These are phyloP conservation scores for Urophycis tenuis DNA, from an alignment of 2,797 vertebrate species.

Conservation along the genomic window DNA sequence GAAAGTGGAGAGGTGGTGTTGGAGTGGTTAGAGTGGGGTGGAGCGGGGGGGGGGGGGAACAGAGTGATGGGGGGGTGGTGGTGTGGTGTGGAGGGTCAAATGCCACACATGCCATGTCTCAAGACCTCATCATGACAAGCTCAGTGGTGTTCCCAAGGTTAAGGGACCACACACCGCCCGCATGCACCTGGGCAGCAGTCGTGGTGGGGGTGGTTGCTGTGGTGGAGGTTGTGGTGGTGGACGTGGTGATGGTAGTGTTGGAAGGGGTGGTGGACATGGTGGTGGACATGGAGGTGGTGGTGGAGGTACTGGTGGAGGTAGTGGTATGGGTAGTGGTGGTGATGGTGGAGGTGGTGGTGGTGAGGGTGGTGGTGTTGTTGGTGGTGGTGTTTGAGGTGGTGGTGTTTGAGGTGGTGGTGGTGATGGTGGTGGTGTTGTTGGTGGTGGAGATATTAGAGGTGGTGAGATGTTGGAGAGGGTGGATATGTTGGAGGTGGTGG, in stretches of 20 bases:
- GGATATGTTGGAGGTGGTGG: conserved; percentile 20
- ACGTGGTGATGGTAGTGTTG: conserved; percentile 16
- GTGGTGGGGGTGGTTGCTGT: conserved; percentile 21
- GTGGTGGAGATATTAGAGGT: conserved; percentile 24
- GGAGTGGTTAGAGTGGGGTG: not conserved
- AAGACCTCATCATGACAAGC: conserved; percentile 68
- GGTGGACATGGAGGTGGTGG: conserved; percentile 3
- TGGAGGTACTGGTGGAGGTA: conserved; percentile 16
- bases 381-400: no score
- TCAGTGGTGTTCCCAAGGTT: conserved; percentile 68
- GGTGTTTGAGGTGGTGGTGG: no score
- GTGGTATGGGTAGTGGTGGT: conserved; percentile 22
- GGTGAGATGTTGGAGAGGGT: not conserved
- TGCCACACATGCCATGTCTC: conserved; percentile 72
- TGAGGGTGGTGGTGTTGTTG: conserved; percentile 25
- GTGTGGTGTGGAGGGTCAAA: conserved; percentile 66
- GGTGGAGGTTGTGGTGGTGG: conserved; percentile 19
- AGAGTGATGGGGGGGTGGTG: conserved; percentile 56
- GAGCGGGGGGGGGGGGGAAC: conserved; percentile 49
- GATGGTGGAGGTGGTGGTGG: not conserved
- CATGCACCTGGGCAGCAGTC: conserved; percentile 59
- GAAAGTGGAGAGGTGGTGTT: conserved; percentile 35
- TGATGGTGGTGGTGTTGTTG: not conserved
- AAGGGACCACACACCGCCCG: conserved; percentile 49
- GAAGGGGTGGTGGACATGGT: conserved; percentile 22